A percentile compares a stretch with the other conserved stretches of the same genome.
Evolutionary conservation across 2,888 invertebrate species (phyloP).

Genomic region (Clivina fossor): DNA sequence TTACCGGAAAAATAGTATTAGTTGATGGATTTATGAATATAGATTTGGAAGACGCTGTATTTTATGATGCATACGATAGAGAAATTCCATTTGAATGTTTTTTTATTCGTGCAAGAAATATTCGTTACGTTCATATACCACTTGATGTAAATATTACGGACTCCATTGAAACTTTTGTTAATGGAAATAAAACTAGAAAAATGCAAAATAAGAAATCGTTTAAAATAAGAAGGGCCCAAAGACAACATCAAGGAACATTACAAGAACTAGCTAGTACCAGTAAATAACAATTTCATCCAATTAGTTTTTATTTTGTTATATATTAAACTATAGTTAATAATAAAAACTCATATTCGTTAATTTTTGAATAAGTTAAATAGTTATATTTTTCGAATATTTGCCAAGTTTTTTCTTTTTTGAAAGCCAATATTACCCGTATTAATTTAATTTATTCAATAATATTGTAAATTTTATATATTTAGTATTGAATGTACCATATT

Average conservation of each 20-base stretch:
- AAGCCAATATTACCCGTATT: too few relatives aligned
- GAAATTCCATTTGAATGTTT: conserved; percentile 63
- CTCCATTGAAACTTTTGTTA: conserved; percentile 39
- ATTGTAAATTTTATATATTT: too few relatives aligned
- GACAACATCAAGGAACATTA: conserved; percentile 58
- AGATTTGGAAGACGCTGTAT: conserved; percentile 63
- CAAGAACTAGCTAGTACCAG: conserved; percentile 43
- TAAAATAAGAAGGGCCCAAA: conserved; percentile 57
- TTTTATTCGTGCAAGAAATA: conserved; percentile 65
- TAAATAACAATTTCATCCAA: conserved; percentile 3
- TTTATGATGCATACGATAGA: conserved; percentile 63
- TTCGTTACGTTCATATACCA: conserved; percentile 70
- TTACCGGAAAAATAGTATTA: conserved; percentile 61
- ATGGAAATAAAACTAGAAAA: conserved; percentile 19
- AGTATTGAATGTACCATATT: background rate
- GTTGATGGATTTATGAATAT: conserved; percentile 74
- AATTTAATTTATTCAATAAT: too few relatives aligned
- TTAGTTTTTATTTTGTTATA: conserved; percentile 4
- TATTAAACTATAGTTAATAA: conserved; percentile 20
- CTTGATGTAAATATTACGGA: conserved; percentile 46
- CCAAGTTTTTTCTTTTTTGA: too few relatives aligned
- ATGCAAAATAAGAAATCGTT: conserved; percentile 51
- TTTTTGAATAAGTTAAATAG: too few relatives aligned
- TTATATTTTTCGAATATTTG: too few relatives aligned
- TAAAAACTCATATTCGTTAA: conserved; percentile 7